A percentile compares a stretch with the other conserved stretches of the same genome.
Conservation (phyloP, 2,113 vertebrate species). For the Sinocyclocheilus anshuiensis region DNA sequence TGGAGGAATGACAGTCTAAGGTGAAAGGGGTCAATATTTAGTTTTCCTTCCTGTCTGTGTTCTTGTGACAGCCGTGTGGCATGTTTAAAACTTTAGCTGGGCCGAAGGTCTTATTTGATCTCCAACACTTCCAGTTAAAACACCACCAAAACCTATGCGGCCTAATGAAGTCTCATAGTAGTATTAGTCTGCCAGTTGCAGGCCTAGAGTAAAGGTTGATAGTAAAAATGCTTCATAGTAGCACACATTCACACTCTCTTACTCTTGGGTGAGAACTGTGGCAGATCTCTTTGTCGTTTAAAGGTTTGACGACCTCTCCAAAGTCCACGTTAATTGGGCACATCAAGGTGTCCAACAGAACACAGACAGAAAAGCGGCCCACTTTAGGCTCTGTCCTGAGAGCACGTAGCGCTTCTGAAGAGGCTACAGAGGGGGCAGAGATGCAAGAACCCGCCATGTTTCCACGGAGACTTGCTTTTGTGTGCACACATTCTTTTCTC, state of each 20-base stretch:
- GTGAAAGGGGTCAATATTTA: background rate
- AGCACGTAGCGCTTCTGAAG: constrained; percentile 61
- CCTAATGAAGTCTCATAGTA: constrained; percentile 9
- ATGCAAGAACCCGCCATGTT: constrained; percentile 72
- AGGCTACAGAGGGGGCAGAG: constrained; percentile 68
- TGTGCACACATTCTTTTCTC: constrained; percentile 71
- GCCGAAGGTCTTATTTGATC: constrained; percentile 31
- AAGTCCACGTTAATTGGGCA: constrained; percentile 52
- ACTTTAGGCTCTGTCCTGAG: constrained; percentile 37
- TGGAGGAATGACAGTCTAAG: constrained; percentile 32
- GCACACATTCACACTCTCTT: constrained; percentile 2
- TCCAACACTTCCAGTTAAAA: constrained; percentile 48
- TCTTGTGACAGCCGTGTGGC: constrained; percentile 16
- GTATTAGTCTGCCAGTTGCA: constrained; percentile 2
- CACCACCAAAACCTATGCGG: background rate
- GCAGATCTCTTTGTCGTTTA: constrained; percentile 37
- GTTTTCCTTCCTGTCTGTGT: background rate
- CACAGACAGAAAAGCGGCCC: constrained; percentile 58
- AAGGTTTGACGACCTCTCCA: constrained; percentile 45
- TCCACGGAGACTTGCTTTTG: constrained; percentile 74
- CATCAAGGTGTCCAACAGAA: constrained; percentile 44
- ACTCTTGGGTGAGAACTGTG: constrained; percentile 12
- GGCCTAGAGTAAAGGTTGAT: background rate
- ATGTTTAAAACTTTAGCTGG: constrained; percentile 22
- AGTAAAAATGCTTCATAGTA: constrained; percentile 20